These are phyloP conservation scores for Bufotes viridis DNA, from an alignment of 2,797 vertebrate species.

Conservation along the genomic window DNA sequence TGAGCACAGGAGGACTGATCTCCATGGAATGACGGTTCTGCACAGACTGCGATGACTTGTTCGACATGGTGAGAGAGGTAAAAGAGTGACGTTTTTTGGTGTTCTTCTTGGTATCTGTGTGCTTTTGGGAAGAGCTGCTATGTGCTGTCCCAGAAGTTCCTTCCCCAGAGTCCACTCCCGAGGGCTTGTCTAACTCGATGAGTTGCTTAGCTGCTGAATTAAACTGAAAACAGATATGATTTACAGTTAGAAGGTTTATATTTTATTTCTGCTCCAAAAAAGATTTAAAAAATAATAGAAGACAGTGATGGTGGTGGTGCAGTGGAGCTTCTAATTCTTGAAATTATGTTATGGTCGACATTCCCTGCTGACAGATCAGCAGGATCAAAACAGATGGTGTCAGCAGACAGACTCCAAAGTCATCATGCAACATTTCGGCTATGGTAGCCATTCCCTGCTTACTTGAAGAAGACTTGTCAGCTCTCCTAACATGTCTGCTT, in stretches of 20 bases:
- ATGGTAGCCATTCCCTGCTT: no score
- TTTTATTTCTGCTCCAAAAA: neutral
- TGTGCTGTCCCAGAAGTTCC: constrained; percentile 82
- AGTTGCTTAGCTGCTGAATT: constrained; percentile 94
- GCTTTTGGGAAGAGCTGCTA: constrained; percentile 83
- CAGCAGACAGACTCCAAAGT: no score
- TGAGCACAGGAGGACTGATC: constrained; percentile 98
- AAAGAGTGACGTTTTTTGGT: constrained; percentile 99
- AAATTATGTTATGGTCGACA: no score
- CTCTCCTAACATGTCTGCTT: neutral
- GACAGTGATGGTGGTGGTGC: neutral
- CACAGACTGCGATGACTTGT: constrained; percentile 90
- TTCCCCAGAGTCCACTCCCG: constrained; percentile 83
- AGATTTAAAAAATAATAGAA: neutral
- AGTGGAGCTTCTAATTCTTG: no score
- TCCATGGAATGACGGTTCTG: constrained; percentile 99
- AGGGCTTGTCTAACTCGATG: constrained; percentile 94
- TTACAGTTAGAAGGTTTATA: neutral
- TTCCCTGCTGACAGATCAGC: no score
- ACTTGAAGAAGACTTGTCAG: no score
- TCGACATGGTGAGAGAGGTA: constrained; percentile 97
- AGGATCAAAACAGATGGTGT: neutral
- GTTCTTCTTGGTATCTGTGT: constrained; percentile 93
- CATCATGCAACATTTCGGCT: no score
- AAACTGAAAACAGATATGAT: constrained; percentile 78